phyloP scores from a whole-genome alignment of 2,888 invertebrate genomes.

The Autographa pulchrina region DNA sequence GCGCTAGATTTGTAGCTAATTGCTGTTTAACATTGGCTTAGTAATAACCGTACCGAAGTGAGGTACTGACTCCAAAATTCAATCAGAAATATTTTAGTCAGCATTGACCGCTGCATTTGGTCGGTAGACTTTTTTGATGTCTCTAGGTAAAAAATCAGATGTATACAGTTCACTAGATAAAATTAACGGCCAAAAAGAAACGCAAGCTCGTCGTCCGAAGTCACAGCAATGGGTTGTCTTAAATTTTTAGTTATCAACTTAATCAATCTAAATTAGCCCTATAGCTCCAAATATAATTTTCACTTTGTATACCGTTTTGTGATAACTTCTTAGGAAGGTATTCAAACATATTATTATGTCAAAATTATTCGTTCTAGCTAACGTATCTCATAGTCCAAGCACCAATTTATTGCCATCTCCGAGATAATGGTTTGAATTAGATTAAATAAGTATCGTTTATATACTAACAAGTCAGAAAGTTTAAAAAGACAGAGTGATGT shows the following conservation, averaged over 20 bases:
- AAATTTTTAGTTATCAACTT: too few species aligned
- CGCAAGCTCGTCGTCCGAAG: too few species aligned
- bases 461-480: neutral
- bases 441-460: neutral
- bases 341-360: neutral
- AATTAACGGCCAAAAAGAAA: too few species aligned
- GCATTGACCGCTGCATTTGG: too few species aligned
- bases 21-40: neutral
- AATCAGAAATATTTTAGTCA: too few species aligned
- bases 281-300: neutral
- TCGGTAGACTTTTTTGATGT: too few species aligned
- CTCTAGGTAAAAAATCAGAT: too few species aligned
- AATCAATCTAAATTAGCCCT: too few species aligned
- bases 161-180: too few species aligned
- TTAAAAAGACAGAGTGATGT: neutral
- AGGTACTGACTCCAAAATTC: too few species aligned
- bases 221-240: too few species aligned
- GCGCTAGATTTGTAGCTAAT: neutral
- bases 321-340: neutral
- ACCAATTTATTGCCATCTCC: slow-evolving; percentile 1
- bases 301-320: neutral
- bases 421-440: neutral
- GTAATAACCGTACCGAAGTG: too few species aligned
- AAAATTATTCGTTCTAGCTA: neutral
- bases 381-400: slow-evolving; percentile 4